phyloP scores from a whole-genome alignment of 2,888 invertebrate species.

The Cryptus viduatorius region DNA sequence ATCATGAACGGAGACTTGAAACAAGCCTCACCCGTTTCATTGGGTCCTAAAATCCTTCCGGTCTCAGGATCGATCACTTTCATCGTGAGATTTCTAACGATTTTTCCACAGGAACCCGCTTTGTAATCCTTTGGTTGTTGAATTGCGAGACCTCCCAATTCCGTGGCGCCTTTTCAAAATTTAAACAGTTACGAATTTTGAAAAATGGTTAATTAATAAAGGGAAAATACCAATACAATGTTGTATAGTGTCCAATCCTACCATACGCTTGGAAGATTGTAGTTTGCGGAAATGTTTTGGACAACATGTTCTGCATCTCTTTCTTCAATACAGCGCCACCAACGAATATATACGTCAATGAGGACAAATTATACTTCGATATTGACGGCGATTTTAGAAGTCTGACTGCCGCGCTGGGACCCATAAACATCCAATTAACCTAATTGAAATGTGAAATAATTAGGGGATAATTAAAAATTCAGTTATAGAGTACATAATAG shows the following conservation, averaged over 20 bases:
- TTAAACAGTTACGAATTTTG: not conserved
- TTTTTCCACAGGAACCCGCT: conserved; percentile 75
- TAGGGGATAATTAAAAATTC: not conserved
- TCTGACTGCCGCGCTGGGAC: conserved; percentile 72
- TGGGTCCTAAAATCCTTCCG: conserved; percentile 72
- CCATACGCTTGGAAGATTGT: conserved; percentile 72
- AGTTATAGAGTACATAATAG: not conserved
- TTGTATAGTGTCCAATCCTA: conserved; percentile 44
- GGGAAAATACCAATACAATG: not conserved
- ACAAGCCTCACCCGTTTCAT: conserved; percentile 74
- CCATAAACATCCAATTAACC: conserved; percentile 71
- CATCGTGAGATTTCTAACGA: conserved; percentile 67
- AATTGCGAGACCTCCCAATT: conserved; percentile 69
- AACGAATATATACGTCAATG: conserved; percentile 57
- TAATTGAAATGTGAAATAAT: conserved; percentile 47
- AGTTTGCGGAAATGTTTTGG: conserved; percentile 57
- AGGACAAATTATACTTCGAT: conserved; percentile 70
- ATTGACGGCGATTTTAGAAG: conserved; percentile 62
- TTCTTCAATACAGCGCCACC: conserved; percentile 71
- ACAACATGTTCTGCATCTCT: conserved; percentile 64
- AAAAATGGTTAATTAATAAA: not conserved
- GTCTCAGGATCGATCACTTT: conserved; percentile 74
- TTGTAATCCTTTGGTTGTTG: conserved; percentile 63
- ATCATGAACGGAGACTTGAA: conserved; percentile 70
- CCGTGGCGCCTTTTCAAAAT: conserved; percentile 76